Conservation (phyloP, 92 coral and sea anemone species). For the Zoanthus sansibaricus region DNA sequence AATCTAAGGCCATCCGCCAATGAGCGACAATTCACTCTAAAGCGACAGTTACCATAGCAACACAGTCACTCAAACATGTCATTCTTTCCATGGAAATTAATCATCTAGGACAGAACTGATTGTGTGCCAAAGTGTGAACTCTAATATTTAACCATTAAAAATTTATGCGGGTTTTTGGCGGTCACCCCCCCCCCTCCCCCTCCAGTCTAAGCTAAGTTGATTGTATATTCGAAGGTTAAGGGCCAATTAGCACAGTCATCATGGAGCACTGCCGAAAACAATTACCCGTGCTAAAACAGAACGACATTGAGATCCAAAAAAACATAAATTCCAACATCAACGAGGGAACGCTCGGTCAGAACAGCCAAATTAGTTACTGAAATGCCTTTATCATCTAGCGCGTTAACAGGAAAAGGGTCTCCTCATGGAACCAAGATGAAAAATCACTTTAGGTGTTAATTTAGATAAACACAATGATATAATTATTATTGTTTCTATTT, state of each 20-base stretch:
- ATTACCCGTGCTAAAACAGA: slow-evolving; percentile 52
- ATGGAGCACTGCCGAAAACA: slow-evolving; percentile 55
- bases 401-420: slow-evolving; percentile 30
- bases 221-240: slow-evolving; percentile 52
- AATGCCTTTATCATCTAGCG: slow-evolving; percentile 30
- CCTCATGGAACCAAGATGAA: slow-evolving; percentile 36
- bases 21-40: slow-evolving; percentile 42
- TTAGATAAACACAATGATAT: slow-evolving; percentile 36
- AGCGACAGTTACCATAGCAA: slow-evolving; percentile 40
- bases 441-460: slow-evolving; percentile 38
- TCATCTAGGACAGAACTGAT: slow-evolving; percentile 40
- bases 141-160: slow-evolving; percentile 1
- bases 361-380: slow-evolving; percentile 26
- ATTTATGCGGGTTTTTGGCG: too few relatives aligned
- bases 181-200: slow-evolving; percentile 39
- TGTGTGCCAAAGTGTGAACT: slow-evolving; percentile 38
- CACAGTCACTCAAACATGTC: slow-evolving; percentile 41
- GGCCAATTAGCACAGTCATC: slow-evolving; percentile 53
- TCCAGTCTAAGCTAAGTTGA: slow-evolving; percentile 52
- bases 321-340: slow-evolving; percentile 46
- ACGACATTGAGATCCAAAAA: slow-evolving; percentile 4
- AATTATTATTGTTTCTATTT: slow-evolving; percentile 43
- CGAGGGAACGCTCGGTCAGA: slow-evolving; percentile 43
- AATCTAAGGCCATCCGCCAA: slow-evolving; percentile 43
- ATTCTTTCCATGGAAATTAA: slow-evolving; percentile 37